phyloP scores from a whole-genome alignment of 2,888 invertebrate species.

The Oscheius myriophilus region DNA sequence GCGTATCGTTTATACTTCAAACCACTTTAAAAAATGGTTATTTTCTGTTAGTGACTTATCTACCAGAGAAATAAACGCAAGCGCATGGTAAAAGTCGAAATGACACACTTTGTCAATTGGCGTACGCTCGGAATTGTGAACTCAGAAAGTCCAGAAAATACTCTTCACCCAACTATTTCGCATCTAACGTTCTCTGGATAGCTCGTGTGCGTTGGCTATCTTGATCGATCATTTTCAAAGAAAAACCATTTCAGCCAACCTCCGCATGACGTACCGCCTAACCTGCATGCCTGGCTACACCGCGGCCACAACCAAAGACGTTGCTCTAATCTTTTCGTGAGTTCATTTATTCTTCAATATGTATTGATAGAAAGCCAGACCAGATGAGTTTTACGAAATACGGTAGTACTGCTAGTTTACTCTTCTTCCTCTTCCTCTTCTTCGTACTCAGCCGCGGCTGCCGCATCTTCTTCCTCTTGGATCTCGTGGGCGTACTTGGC shows the following conservation, averaged over 20 bases:
- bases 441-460: conserved; percentile 24
- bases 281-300: conserved; percentile 27
- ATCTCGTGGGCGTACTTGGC: conserved; percentile 42
- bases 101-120: too few species aligned
- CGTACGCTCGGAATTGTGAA: too few species aligned
- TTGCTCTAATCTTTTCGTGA: conserved; percentile 22
- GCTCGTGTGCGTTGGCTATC: too few species aligned
- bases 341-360: conserved; percentile 24
- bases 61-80: too few species aligned
- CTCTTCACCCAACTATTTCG: too few species aligned
- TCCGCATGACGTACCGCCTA: conserved; percentile 20
- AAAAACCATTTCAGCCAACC: conserved; percentile 17
- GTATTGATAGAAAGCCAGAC: conserved; percentile 9
- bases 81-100: too few species aligned
- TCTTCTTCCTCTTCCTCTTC: conserved; percentile 32
- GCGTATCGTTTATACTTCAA: too few species aligned
- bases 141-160: too few species aligned
- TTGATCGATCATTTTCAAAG: too few species aligned
- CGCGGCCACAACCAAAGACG: conserved; percentile 15
- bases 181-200: too few species aligned
- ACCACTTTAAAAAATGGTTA: too few species aligned
- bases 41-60: too few species aligned
- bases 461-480: conserved; percentile 29
- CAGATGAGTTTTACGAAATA: conserved; percentile 9
- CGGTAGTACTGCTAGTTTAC: conserved; percentile 8